Conservation (phyloP, 2,888 invertebrate species). For the Napeogenes sylphis region DNA sequence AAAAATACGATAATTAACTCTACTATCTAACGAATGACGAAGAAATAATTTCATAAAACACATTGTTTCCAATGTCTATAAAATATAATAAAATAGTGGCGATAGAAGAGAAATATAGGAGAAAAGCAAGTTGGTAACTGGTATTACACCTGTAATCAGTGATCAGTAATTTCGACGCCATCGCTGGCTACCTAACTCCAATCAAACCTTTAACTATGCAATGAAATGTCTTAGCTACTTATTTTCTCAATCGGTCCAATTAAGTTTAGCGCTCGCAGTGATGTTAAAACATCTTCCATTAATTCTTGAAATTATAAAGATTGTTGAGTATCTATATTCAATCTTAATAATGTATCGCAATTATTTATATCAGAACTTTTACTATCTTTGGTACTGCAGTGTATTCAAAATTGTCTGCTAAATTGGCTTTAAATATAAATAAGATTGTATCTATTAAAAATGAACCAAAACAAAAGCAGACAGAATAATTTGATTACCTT, state of each 20-base stretch:
- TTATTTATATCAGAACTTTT: neutral
- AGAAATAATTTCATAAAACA: too few species aligned
- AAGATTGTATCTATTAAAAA: too few species aligned
- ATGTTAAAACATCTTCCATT: conserved; percentile 21
- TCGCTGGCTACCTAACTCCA: conserved; percentile 25
- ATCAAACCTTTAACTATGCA: conserved; percentile 27
- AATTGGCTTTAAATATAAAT: too few species aligned
- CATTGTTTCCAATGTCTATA: too few species aligned
- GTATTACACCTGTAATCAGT: conserved; percentile 30
- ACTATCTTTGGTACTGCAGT: too few species aligned
- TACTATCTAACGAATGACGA: too few species aligned
- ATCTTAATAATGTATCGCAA: conserved; percentile 1
- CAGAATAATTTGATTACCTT: conserved; percentile 15
- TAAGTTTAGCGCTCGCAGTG: conserved; percentile 21
- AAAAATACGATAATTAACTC: too few species aligned
- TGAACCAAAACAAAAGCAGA: conserved; percentile 11
- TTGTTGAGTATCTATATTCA: conserved; percentile 11
- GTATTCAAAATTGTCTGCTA: neutral
- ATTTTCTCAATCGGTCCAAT: conserved; percentile 29
- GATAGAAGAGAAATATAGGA: conserved; percentile 13
- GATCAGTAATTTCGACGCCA: conserved; percentile 30
- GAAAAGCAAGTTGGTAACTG: conserved; percentile 27
- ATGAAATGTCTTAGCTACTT: conserved; percentile 26
- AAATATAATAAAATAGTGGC: too few species aligned
- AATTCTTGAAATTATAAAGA: conserved; percentile 11